Conservation (phyloP, 2,888 invertebrate genomes). For the Rotaria socialis region DNA sequence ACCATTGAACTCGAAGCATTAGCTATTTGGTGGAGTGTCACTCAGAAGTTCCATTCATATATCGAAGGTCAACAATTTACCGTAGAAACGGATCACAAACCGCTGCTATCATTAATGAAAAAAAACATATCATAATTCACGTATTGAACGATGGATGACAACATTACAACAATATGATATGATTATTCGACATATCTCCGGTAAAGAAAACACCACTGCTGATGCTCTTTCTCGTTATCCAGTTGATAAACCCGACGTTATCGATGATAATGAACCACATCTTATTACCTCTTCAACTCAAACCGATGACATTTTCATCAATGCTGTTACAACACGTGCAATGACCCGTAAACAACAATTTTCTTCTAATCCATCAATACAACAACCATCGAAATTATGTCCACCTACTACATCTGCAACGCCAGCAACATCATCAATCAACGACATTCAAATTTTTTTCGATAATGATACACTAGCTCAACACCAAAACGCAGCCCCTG, state of each 20-base stretch:
- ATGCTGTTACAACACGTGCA: neutral
- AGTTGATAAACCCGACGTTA: neutral
- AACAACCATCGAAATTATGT: neutral
- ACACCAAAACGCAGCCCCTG: too few species aligned
- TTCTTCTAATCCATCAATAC: neutral
- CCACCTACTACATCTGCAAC: neutral
- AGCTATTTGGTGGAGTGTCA: slow-evolving; percentile 6
- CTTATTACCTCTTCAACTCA: neutral
- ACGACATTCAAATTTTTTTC: too few species aligned
- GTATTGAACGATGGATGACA: neutral
- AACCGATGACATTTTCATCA: neutral
- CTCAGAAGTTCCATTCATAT: slow-evolving; percentile 9
- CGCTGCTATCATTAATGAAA: neutral
- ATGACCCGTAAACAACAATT: neutral
- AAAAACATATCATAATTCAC: neutral
- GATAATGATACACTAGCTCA: too few species aligned
- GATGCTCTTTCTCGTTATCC: slow-evolving; percentile 10
- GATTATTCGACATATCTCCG: neutral
- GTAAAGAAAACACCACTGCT: slow-evolving; percentile 8
- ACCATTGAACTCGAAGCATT: slow-evolving; percentile 19
- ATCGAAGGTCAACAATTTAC: slow-evolving; percentile 10
- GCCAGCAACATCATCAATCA: too few species aligned
- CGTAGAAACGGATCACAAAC: slow-evolving; percentile 32
- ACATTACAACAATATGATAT: slow-evolving; percentile 22
- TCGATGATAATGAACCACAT: neutral